Conservation (phyloP, 1,140 invertebrate species). For the Meteorus sp. region DNA sequence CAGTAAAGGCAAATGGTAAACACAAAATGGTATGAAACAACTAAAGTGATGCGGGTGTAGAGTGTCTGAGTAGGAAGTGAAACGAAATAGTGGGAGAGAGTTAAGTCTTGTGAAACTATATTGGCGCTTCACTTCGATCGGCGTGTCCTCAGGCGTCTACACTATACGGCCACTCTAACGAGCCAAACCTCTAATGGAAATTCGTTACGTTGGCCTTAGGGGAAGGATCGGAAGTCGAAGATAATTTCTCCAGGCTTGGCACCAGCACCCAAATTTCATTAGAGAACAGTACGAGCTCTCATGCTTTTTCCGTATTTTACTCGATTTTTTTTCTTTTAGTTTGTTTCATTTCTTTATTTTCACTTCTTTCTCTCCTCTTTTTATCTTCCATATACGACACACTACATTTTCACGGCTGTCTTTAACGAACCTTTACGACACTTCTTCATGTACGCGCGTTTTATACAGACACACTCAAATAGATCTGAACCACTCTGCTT, state of each 20-base stretch:
- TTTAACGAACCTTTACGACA: too few species aligned
- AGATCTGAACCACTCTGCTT: too few species aligned
- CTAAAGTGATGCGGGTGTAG: background rate
- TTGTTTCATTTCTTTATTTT: too few species aligned
- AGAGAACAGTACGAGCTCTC: background rate
- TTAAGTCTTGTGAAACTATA: constrained; percentile 1
- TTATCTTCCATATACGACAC: too few species aligned
- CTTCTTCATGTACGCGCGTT: too few species aligned
- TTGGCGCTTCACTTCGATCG: background rate
- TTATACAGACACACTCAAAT: too few species aligned
- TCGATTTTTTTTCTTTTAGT: background rate
- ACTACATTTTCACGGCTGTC: too few species aligned
- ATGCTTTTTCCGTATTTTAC: background rate
- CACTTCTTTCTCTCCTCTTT: too few species aligned
- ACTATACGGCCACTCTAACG: constrained; percentile 21
- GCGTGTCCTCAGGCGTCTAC: background rate
- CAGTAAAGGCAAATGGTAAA: constrained; percentile 4
- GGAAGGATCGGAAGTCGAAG: constrained; percentile 27
- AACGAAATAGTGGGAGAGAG: too few species aligned
- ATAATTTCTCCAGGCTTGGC: constrained; percentile 27
- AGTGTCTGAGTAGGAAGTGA: too few species aligned
- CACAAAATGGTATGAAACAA: constrained; percentile 1
- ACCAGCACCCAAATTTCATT: constrained; percentile 24
- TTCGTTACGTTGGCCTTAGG: constrained; percentile 26
- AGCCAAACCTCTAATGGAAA: constrained; percentile 31